phyloP scores from a whole-genome alignment of 2,797 vertebrate species.

The Thunnus albacares region DNA sequence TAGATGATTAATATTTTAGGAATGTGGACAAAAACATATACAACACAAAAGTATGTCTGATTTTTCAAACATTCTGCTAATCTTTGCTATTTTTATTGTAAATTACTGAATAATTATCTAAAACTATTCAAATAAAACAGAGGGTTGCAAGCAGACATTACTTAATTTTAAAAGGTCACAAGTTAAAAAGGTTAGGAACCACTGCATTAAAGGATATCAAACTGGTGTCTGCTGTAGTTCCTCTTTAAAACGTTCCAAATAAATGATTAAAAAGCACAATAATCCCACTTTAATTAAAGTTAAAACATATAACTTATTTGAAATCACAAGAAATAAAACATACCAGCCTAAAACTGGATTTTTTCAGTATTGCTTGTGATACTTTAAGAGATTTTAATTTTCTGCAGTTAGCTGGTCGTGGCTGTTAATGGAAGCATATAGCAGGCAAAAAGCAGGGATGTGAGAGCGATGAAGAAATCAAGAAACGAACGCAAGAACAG shows the following conservation, averaged over 20 bases:
- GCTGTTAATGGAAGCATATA: not conserved
- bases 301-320: not conserved
- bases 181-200: not conserved
- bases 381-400: not conserved
- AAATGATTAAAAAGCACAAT: not conserved
- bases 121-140: no score
- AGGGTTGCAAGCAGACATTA: no score
- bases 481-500: not conserved
- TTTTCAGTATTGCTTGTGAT: not conserved
- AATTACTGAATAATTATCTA: not conserved
- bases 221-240: not conserved
- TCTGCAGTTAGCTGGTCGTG: not conserved
- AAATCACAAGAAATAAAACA: not conserved
- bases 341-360: not conserved
- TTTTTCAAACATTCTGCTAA: not conserved
- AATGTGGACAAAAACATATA: not conserved
- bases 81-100: not conserved
- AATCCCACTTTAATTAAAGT: not conserved
- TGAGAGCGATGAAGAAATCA: not conserved
- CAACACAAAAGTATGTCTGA: not conserved
- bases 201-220: not conserved
- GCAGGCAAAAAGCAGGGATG: not conserved
- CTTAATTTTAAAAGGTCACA: not conserved
- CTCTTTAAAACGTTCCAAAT: not conserved
- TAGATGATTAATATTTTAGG: not conserved